Evolutionary conservation across 2,888 invertebrate genomes (phyloP).

Genomic region (Mechanitis mazaeus): DNA sequence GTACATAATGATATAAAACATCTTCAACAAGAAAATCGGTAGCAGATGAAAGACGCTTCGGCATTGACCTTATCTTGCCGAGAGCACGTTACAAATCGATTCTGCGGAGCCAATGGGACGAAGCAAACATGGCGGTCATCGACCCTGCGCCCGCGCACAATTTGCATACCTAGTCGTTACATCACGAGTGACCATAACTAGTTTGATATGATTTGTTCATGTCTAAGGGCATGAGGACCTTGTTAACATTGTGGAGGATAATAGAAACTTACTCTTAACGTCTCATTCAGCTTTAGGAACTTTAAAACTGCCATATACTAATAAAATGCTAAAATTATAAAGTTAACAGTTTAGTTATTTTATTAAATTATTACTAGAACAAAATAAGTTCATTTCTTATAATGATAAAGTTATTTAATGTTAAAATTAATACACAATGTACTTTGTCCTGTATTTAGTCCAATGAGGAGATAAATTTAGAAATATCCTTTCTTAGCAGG

Average conservation of each 20-base stretch:
- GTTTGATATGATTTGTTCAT: conserved; percentile 51
- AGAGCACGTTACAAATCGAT: conserved; percentile 69
- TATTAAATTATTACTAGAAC: too few species aligned
- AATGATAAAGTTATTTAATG: too few species aligned
- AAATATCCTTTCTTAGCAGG: too few species aligned
- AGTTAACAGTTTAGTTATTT: too few species aligned
- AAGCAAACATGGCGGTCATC: conserved; percentile 59
- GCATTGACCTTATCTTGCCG: conserved; percentile 68
- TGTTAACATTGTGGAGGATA: conserved; percentile 28
- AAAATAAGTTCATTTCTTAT: too few species aligned
- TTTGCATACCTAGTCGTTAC: conserved; percentile 70
- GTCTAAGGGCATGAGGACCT: conserved; percentile 33
- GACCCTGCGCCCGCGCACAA: conserved; percentile 58
- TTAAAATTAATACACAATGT: too few species aligned
- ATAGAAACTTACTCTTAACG: conserved; percentile 10
- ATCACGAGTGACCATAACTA: conserved; percentile 58
- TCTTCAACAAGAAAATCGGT: conserved; percentile 44
- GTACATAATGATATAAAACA: conserved; percentile 16
- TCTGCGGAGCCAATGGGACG: conserved; percentile 57
- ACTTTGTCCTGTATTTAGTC: too few species aligned
- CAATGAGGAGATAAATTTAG: too few species aligned
- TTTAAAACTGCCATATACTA: background rate
- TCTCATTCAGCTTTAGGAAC: background rate
- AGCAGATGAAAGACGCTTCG: conserved; percentile 66
- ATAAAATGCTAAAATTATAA: too few species aligned